Evolutionary conservation across 2,113 vertebrate species (phyloP).

Genomic region (Lepus europaeus): DNA sequence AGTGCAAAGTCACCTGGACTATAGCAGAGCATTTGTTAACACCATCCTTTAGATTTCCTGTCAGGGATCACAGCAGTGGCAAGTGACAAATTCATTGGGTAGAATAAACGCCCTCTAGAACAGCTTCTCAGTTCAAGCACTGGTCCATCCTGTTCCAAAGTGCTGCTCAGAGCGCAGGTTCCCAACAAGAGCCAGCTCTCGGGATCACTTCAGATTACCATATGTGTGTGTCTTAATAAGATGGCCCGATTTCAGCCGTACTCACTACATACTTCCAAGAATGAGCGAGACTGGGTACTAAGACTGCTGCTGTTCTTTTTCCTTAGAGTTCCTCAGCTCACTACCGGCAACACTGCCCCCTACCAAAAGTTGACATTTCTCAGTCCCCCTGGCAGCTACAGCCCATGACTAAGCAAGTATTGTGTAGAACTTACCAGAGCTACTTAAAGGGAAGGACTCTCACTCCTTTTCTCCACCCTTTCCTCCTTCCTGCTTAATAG

Average conservation of each 20-base stretch:
- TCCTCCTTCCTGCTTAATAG: conserved; percentile 13
- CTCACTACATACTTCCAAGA: not conserved
- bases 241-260: not conserved
- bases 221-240: not conserved
- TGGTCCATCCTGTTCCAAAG: not conserved
- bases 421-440: not conserved
- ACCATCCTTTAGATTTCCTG: not conserved
- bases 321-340: not conserved
- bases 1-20: not conserved
- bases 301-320: not conserved
- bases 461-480: not conserved
- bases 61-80: not conserved
- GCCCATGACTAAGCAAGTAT: not conserved
- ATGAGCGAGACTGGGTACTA: not conserved
- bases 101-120: not conserved
- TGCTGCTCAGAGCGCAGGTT: not conserved
- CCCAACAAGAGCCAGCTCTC: not conserved
- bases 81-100: not conserved
- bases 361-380: not conserved
- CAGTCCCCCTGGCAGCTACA: not conserved
- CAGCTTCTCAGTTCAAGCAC: not conserved
- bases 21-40: not conserved
- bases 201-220: not conserved
- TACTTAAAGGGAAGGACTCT: not conserved
- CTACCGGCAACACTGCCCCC: not conserved